phyloP scores from a whole-genome alignment of 2,888 invertebrate species.

The Stenodera caucasica region DNA sequence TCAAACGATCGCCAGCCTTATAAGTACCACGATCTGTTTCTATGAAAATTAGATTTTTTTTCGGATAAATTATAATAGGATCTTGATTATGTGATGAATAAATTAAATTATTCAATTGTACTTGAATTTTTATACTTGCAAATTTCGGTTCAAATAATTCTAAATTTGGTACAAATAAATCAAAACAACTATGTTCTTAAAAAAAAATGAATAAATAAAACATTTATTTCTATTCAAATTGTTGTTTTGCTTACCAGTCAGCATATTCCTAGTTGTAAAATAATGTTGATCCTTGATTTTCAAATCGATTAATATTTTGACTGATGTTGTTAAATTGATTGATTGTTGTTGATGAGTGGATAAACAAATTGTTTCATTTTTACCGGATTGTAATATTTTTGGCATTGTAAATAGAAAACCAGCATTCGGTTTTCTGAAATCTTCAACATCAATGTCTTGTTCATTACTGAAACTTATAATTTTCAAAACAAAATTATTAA shows the following conservation, averaged over 20 bases:
- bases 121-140: conserved; percentile 47
- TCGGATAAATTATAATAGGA: conserved; percentile 50
- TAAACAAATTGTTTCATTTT: conserved; percentile 50
- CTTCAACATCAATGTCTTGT: neutral
- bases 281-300: conserved; percentile 48
- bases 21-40: conserved; percentile 62
- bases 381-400: conserved; percentile 47
- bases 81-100: conserved; percentile 48
- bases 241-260: conserved; percentile 42
- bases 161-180: conserved; percentile 41
- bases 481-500: neutral
- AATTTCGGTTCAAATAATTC: conserved; percentile 41
- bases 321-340: conserved; percentile 26
- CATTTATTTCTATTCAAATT: too few species aligned
- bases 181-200: conserved; percentile 51
- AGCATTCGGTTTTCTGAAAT: conserved; percentile 25
- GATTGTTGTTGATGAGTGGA: conserved; percentile 42
- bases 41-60: conserved; percentile 57
- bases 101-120: conserved; percentile 41
- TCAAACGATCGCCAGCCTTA: conserved; percentile 61
- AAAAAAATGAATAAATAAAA: conserved; percentile 9
- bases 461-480: neutral
- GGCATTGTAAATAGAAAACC: conserved; percentile 51
- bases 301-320: conserved; percentile 45
- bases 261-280: conserved; percentile 40